Evolutionary conservation across 2,888 invertebrate genomes (phyloP).

Genomic region (Orchesella flavescens): DNA sequence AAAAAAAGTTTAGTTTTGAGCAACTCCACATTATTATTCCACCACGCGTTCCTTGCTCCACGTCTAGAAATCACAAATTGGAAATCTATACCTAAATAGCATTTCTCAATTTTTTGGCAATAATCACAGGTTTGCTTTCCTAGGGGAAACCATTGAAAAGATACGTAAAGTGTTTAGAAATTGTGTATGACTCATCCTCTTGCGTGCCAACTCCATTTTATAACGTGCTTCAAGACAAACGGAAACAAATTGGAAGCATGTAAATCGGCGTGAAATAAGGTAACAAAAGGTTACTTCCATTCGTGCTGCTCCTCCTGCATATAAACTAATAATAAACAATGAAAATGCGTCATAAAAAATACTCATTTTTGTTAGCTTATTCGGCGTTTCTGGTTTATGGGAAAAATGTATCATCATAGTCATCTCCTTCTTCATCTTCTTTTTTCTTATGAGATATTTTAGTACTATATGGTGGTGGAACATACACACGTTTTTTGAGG

Average conservation of each 20-base stretch:
- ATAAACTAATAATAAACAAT: slow-evolving; percentile 46
- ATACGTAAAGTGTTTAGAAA: neutral
- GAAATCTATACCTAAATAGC: slow-evolving; percentile 16
- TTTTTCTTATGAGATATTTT: slow-evolving; percentile 4
- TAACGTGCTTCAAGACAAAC: slow-evolving; percentile 20
- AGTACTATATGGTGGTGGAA: neutral
- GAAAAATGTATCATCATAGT: neutral
- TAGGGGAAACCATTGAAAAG: neutral
- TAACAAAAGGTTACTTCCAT: slow-evolving; percentile 22
- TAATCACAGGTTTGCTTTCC: slow-evolving; percentile 40
- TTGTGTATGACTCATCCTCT: slow-evolving; percentile 39
- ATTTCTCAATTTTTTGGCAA: slow-evolving; percentile 41
- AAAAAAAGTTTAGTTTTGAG: no score
- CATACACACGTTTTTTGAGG: slow-evolving; percentile 1
- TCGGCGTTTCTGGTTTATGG: neutral
- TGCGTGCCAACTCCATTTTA: slow-evolving; percentile 44
- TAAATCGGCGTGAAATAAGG: slow-evolving; percentile 26
- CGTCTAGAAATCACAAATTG: slow-evolving; percentile 20
- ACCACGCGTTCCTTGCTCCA: no score
- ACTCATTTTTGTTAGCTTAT: neutral
- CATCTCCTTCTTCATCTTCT: neutral
- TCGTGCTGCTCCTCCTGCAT: neutral
- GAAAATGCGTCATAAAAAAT: slow-evolving; percentile 50
- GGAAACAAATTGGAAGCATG: slow-evolving; percentile 42
- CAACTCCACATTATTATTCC: no score